Conservation (phyloP, 2,797 vertebrate genomes). For the Zalophus californianus region DNA sequence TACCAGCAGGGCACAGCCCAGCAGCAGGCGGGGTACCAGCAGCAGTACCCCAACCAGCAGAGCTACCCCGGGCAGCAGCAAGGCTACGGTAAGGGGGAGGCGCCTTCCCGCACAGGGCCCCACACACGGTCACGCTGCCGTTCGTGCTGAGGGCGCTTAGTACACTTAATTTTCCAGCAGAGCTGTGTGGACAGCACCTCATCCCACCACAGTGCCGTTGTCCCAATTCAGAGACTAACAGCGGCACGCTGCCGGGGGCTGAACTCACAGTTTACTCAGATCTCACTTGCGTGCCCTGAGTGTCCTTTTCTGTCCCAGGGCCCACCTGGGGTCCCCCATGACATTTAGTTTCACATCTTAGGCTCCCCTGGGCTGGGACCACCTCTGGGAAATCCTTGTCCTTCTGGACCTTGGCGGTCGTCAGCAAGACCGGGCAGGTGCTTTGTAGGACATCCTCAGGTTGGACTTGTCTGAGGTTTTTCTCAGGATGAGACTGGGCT, state of each 20-base stretch:
- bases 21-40: conserved; percentile 94
- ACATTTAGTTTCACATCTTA: not conserved
- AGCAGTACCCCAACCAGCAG: conserved; percentile 95
- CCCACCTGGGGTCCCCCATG: not conserved
- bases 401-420: not conserved
- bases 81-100: conserved; percentile 92
- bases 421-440: not conserved
- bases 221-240: not conserved
- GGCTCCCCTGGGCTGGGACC: not conserved
- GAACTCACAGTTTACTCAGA: not conserved
- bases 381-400: rapidly evolving
- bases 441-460: rapidly evolving
- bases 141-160: rapidly evolving
- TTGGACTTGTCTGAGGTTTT: not conserved
- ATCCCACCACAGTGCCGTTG: rapidly evolving
- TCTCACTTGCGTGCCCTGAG: rapidly evolving
- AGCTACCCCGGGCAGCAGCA: conserved; percentile 94
- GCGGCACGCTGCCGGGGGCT: rapidly evolving
- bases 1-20: conserved; percentile 95
- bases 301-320: too few species aligned
- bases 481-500: too few species aligned
- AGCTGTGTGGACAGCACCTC: rapidly evolving
- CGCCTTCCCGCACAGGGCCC: rapidly evolving
- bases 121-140: rapidly evolving
- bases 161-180: not conserved